Base-by-base conservation (phyloP, 2,888 invertebrate genomes). In the Nipponacmea schrenckii region DNA sequence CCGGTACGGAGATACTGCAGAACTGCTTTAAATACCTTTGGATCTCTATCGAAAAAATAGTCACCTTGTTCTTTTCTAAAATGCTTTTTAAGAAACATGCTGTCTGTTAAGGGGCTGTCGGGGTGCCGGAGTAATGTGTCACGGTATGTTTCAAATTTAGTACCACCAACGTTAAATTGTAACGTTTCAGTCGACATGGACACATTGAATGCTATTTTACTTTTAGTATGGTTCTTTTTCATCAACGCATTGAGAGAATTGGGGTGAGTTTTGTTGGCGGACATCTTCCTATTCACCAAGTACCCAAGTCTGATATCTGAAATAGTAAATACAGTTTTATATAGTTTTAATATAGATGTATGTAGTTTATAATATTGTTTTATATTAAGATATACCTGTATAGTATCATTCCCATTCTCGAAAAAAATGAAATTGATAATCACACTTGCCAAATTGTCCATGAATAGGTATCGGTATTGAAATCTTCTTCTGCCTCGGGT, bases 21-120 rank as follows among this genome's bases (percentile, higher is more conserved):
- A 1, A 84, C 75, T 10, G 75, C 79, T 44, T 77, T 75, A 70
- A 84, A 84, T 45, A 82, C 69, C 20, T 80, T 79, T 12, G 84
- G 82, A 72, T 81, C 82, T 12, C 82, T 75, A 69, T 84, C 84
- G 66, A 84, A 83, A 74, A 83, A 84, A 67, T 79, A 83, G 15
- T 80, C 79, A 27, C 75, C 74, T 0, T 71, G 71, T 10, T 68
- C 74, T 8, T 69, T 62, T 14, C 79, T 77, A 69, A 79, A 81
- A 27, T 70, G 69, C 17, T 67, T 17, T 1, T 67, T 26, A 27
- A 72, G 50, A 27, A 75, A 74, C 7, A 44, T 56, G 4, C 68
- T 50, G 48, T 77, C 73, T 2, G 76, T 74, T 15, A 79, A 64
- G 14, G 73, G 76, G 15, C 75, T 75, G 45, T 70, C 65, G 8